These are phyloP conservation scores for Drosophila recens DNA, from an alignment of 2,888 invertebrate genomes.

Conservation along the genomic window DNA sequence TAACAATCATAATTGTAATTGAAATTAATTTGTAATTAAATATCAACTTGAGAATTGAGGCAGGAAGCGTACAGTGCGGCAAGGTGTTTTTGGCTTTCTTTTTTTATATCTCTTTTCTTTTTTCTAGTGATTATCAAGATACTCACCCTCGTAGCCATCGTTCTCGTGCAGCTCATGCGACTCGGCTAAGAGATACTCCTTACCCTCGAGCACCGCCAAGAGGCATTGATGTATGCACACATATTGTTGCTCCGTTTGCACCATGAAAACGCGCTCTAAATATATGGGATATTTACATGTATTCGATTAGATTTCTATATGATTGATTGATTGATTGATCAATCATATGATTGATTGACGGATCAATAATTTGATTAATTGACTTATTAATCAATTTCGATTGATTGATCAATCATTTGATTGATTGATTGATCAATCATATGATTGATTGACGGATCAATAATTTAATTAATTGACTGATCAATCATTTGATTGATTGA, in stretches of 20 bases:
- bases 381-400: too few species aligned
- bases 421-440: not conserved
- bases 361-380: not conserved
- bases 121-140: not conserved
- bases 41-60: not conserved
- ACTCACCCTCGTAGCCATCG: conserved; percentile 95
- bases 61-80: conserved; percentile 6
- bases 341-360: not conserved
- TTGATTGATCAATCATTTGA: not conserved
- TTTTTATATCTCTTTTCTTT: too few species aligned
- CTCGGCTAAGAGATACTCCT: conserved; percentile 90
- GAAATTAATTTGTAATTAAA: not conserved
- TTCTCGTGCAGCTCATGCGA: conserved; percentile 93
- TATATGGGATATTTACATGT: not conserved
- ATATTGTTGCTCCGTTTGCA: conserved; percentile 99
- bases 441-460: not conserved
- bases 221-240: conserved; percentile 99
- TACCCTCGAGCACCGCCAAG: conserved; percentile 96
- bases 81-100: not conserved
- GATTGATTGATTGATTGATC: conserved; percentile 1
- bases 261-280: conserved; percentile 97
- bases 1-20: conserved; percentile 9
- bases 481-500: not conserved
- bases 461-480: not conserved
- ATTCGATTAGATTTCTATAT: not conserved